Base-by-base conservation (phyloP, 2,797 vertebrate species). In the Morus bassanus region DNA sequence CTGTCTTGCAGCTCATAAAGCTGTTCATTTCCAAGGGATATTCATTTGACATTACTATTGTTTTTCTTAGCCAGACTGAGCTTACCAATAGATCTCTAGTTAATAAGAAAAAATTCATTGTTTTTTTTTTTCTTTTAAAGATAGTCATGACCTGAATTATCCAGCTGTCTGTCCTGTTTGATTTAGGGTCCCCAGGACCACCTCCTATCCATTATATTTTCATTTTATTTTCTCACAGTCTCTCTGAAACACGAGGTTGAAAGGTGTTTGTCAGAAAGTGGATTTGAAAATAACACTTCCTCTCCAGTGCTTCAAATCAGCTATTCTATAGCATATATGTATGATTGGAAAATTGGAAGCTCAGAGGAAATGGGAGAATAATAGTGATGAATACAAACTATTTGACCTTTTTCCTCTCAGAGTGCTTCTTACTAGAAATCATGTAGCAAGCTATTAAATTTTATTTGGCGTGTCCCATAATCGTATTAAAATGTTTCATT, bases 181-280 rank as follows among this genome's bases (percentile, higher is more conserved):
- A 91, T 97, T 94, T 69, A 85, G 19, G 80, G 50, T 83, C 59
- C 74, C 18, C 57, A 78, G 82, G 75, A 88, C 48, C 30, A 51
- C 67, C 56, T 73, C 53, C 61, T 77, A 13, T 48, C 68, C 61
- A 76, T 79, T 90, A 41, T 61, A 27, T 68, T 96, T 96, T 97
- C 72, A 89, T 97, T 97, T 97, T 81, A 65, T n/a, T 89, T 97
- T 88, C 60, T 92, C 31, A 89, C 82, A 41, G 31, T 81, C 53
- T 95, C 80, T 94, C 18, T 95, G 80, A 91, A 95, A 96, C 93
- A 90, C 45, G n/a, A 96, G 54, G 57, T 88, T 97, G 93, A 95
- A 97, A 96, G 80, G 63, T 97, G 78, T 95, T 98, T 97, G 64
- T 97, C 88, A 86, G 87, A 97, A 97, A 97, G 63, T 75, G 60